Evolutionary conservation across 1,140 invertebrate species (phyloP).

Genomic region (Matsumurasca onukii): DNA sequence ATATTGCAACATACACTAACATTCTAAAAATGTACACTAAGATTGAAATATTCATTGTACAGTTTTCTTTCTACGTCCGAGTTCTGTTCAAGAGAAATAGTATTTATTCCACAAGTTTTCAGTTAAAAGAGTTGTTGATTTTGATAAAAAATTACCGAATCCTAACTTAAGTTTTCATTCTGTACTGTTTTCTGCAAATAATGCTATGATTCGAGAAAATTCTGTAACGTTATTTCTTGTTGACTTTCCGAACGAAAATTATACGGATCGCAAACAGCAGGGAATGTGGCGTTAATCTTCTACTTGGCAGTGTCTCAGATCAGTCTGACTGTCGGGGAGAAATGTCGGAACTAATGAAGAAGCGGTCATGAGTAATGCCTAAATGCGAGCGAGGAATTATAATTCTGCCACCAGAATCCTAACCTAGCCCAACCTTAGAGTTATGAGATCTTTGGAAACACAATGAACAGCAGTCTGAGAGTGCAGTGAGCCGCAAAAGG

Average conservation of each 20-base stretch:
- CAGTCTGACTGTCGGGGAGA: slow-evolving; percentile 21
- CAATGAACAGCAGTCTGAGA: neutral
- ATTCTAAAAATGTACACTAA: slow-evolving; percentile 8
- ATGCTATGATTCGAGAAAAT: too few relatives aligned
- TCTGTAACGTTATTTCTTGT: too few relatives aligned
- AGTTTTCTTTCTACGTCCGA: neutral
- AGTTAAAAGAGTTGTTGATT: too few relatives aligned
- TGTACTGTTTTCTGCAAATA: too few relatives aligned
- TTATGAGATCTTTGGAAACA: slow-evolving; percentile 28
- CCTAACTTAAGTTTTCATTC: too few relatives aligned
- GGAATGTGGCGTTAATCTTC: slow-evolving; percentile 9
- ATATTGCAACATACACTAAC: slow-evolving; percentile 11
- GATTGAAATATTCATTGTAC: neutral
- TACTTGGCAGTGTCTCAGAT: slow-evolving; percentile 23
- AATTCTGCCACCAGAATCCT: slow-evolving; percentile 22
- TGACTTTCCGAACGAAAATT: too few relatives aligned
- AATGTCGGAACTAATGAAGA: neutral
- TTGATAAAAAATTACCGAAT: too few relatives aligned
- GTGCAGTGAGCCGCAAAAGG: slow-evolving; percentile 21
- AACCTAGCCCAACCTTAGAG: slow-evolving; percentile 28
- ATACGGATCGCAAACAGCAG: neutral
- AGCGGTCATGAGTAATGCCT: slow-evolving; percentile 20
- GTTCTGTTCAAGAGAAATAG: too few relatives aligned
- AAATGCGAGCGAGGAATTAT: slow-evolving; percentile 23
- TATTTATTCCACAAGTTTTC: too few relatives aligned